These are phyloP conservation scores for Eudyptes chrysolophus DNA, from an alignment of 2,113 vertebrate species.

Conservation along the genomic window DNA sequence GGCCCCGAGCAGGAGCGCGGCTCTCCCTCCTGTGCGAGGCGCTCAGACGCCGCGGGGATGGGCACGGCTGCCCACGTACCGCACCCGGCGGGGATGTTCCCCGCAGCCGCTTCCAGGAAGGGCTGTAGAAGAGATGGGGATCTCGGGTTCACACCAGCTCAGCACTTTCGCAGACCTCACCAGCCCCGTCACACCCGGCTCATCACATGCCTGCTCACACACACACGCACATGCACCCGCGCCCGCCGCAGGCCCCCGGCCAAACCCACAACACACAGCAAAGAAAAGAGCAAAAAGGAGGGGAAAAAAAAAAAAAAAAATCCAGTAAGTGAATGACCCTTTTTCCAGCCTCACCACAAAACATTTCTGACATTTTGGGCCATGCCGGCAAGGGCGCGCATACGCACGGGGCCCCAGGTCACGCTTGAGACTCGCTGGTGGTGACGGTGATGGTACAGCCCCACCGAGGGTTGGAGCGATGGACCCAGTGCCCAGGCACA, in stretches of 20 bases:
- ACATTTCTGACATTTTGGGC: not conserved
- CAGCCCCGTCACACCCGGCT: constrained; percentile 31
- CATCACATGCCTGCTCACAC: constrained; percentile 9
- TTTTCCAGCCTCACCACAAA: constrained; percentile 10
- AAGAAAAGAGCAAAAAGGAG: not conserved
- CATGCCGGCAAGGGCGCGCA: fast-evolving
- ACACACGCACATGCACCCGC: not conserved
- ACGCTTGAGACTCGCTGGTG: fast-evolving
- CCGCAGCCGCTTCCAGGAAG: constrained; percentile 29
- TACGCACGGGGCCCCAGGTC: not conserved
- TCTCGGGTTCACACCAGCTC: constrained; percentile 48
- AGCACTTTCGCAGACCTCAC: constrained; percentile 34
- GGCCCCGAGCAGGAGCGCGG: not conserved
- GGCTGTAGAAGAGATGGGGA: constrained; percentile 1
- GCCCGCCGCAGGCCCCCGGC: not conserved
- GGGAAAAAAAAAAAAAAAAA: not conserved
- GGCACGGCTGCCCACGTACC: not conserved
- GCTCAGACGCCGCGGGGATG: not conserved
- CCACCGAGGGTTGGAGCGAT: fast-evolving
- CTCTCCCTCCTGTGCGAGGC: not conserved
- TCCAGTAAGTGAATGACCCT: not conserved
- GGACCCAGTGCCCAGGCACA: fast-evolving
- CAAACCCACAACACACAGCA: not conserved
- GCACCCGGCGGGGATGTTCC: not conserved
- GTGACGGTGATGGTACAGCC: not conserved